Evolutionary conservation across 2,113 vertebrate genomes (phyloP).

Genomic region (Syrmaticus mikado): DNA sequence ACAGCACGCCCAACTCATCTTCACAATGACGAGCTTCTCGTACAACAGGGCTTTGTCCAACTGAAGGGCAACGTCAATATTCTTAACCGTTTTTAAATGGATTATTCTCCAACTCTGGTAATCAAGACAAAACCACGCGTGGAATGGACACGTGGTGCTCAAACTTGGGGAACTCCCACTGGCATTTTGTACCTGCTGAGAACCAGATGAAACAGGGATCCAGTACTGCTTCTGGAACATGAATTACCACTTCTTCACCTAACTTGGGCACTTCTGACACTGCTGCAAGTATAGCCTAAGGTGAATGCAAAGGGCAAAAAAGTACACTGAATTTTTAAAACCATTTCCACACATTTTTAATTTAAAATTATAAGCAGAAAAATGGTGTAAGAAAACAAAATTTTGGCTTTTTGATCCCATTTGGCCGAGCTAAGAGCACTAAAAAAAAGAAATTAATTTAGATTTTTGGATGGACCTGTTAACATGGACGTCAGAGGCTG

Average conservation of each 20-base stretch:
- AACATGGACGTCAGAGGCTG: not conserved
- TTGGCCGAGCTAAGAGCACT: not conserved
- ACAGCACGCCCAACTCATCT: not conserved
- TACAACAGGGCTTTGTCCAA: not conserved
- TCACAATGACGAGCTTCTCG: not conserved
- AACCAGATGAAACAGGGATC: not conserved
- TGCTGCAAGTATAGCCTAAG: not conserved
- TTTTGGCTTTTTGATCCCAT: not conserved
- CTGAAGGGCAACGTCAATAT: not conserved
- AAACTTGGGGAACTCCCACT: not conserved
- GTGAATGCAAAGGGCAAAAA: not conserved
- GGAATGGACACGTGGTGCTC: accelerated
- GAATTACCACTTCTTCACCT: not conserved
- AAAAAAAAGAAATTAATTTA: not conserved
- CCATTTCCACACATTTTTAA: not conserved
- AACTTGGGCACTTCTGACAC: not conserved
- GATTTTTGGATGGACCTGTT: not conserved
- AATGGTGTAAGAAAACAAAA: not conserved
- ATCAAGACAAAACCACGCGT: not conserved
- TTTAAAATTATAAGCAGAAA: not conserved
- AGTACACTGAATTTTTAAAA: not conserved
- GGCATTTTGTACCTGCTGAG: not conserved
- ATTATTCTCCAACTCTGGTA: not conserved
- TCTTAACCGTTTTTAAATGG: not conserved
- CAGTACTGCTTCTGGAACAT: not conserved